These are phyloP conservation scores for Epizoanthus illoricatus DNA, from an alignment of 92 coral and sea anemone species.

Conservation along the genomic window DNA sequence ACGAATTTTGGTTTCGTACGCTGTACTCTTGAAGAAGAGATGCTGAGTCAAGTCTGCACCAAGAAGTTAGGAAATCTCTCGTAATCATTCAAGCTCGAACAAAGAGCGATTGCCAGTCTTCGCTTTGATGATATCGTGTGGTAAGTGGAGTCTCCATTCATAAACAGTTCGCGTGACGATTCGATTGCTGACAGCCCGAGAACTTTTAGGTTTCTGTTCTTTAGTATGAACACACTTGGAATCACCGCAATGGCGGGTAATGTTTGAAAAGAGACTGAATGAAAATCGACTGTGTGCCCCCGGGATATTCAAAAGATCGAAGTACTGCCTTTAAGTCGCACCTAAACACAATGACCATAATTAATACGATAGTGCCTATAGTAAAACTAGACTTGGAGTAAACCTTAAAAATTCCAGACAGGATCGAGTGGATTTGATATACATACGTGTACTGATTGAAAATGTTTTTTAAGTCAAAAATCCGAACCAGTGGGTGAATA, in stretches of 20 bases:
- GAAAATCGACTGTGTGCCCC: constrained; percentile 28
- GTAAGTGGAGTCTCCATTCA: constrained; percentile 28
- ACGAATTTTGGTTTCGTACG: neutral
- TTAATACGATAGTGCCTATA: constrained; percentile 25
- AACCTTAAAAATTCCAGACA: no score
- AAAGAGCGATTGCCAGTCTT: constrained; percentile 21
- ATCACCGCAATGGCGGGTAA: neutral
- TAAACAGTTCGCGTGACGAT: constrained; percentile 42
- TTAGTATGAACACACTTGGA: neutral
- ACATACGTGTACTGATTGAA: no score
- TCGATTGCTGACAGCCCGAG: constrained; percentile 15
- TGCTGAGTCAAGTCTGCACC: neutral
- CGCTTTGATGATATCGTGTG: constrained; percentile 32
- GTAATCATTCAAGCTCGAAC: constrained; percentile 9
- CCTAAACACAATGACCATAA: constrained; percentile 40
- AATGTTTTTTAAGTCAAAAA: no score
- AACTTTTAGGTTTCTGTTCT: constrained; percentile 22
- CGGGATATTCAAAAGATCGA: constrained; percentile 46
- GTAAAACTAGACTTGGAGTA: no score
- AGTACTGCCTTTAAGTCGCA: constrained; percentile 34
- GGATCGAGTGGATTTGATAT: no score
- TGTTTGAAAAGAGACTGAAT: constrained; percentile 7
- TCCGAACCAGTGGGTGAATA: no score
- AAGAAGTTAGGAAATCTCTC: neutral
- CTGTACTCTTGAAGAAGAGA: neutral